Base-by-base conservation (phyloP, 2,888 invertebrate genomes). In the Oxystoma pomonae region DNA sequence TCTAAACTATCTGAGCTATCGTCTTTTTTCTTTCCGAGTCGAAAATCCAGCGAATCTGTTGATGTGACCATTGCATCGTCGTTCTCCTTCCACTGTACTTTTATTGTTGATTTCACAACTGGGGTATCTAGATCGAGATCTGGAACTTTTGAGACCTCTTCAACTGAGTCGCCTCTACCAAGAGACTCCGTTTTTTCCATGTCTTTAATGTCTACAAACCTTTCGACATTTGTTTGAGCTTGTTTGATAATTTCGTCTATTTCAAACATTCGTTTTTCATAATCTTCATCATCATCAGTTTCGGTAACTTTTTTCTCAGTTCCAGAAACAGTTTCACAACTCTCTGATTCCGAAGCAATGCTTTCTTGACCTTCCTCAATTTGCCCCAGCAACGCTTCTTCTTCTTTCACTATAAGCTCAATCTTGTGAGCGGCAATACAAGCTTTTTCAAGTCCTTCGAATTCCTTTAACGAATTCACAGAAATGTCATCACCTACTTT, bases 401-500 rank as follows among this genome's bases (percentile, higher is more conserved):
- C 94, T 79, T 93, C 92, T 73, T 91, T 89, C 0, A 91, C 94
- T 66, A 90, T 87, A 56, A 90, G 84, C 81, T 96, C 95, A 59
- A 92, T 90, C 71, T 88, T 85, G 67, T 92, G 88, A 0, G 91
- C 93, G 77, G 92, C 93, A 56, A 91, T 85, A 73, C 94, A 92
- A 19, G 95, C 95, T 66, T 88, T 89, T 81, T 97, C 96, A 1
- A 96, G 79, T 0, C 92, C 91, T 82, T 97, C 96, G 77, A 96
- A 96, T 77, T 97, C 96, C 77, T 93, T 92, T 19, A 96, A 81
- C 53, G 96, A 96, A 5, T 91, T 91, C 21, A 92, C 81, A 1
- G 94, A 94, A 55, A 94, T 84, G 75, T 95, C 94, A 77, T 95
- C 96, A 0, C 91, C 90, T 78, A 90, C 90, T 1, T 87, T 87